These are phyloP conservation scores for Rousettus madagascariensis DNA, from an alignment of 2,797 vertebrate genomes.

Conservation along the genomic window DNA sequence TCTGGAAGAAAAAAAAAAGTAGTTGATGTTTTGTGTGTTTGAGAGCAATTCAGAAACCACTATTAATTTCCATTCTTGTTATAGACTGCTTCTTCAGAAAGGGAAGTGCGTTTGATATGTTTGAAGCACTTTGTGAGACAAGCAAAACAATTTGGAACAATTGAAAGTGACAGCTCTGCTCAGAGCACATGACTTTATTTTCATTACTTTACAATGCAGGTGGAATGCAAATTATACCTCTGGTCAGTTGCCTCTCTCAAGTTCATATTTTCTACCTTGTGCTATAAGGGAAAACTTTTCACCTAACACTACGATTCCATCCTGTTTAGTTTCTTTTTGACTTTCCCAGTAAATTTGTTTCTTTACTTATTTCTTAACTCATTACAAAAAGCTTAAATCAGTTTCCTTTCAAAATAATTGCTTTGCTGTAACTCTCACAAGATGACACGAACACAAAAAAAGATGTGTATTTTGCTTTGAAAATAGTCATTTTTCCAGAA, in stretches of 20 bases:
- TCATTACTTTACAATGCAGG: not conserved
- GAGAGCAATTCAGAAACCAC: conserved; percentile 50
- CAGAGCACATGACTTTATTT: conserved; percentile 35
- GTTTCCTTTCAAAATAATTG: conserved; percentile 19
- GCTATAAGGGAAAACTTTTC: not conserved
- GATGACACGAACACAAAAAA: conserved; percentile 10
- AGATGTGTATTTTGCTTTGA: not conserved
- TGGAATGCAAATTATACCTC: conserved; percentile 28
- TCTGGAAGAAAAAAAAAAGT: not conserved
- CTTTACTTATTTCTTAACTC: conserved; percentile 10
- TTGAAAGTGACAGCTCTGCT: conserved; percentile 40
- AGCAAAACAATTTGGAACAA: conserved; percentile 3
- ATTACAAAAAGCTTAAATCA: not conserved
- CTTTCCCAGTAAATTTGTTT: not conserved
- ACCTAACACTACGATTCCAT: not conserved
- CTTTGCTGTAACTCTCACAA: not conserved
- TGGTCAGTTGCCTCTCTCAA: not conserved
- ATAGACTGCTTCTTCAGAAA: not conserved
- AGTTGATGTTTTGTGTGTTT: not conserved
- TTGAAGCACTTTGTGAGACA: conserved; percentile 34
- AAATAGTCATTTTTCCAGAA: not conserved
- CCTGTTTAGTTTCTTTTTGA: not conserved
- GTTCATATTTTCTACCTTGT: not conserved
- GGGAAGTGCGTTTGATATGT: not conserved
- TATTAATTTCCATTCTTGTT: conserved; percentile 42